Evolutionary conservation across 2,888 invertebrate species (phyloP), one percentile per base, ranked within the genome.

Genomic region (Hirtodrosophila cameraria): DNA sequence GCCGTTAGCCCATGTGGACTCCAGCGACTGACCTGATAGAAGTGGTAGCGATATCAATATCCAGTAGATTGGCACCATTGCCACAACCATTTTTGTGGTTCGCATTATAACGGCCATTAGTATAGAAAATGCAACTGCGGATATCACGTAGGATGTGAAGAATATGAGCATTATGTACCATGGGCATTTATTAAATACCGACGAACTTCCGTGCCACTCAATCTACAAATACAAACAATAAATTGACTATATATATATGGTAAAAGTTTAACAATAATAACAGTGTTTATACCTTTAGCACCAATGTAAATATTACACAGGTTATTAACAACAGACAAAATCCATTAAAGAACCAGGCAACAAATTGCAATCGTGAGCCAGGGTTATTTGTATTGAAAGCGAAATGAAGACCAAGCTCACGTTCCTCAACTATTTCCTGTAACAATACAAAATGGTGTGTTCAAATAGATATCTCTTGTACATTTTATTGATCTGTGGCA

Each of bases 361-460:
- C 13, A 4, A 61, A 30, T n/a, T 85, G 75, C 7, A 65, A 5
- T 3, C 20, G 13, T 0, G 27, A 30, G 0, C 15, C 13, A 0
- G 33, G 31, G 3, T 50, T 35, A 5, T 52, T 66, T 3, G 28
- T 35, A 15, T 66, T 15, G 3, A 78, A 31, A 1, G 54, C 11
- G 7, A 55, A 63, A 2, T 64, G 45, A 4, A 53, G 25, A 0
- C 61, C 58, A 1, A 46, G 3, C 1, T 62, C 66, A 1, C 57
- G 53, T 16, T 80, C 85, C 35, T 82, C 55, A 0, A 75, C 67
- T 0, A 80, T 71, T 18, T 71, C 45, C 79, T 79, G 25, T 2
- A 28, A 45, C 2, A 13, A 25, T 16, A 8, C 12, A 8, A 9
- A n/a, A 5, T 18, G 5, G 18, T 3, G 18, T 18, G 18, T 18